Evolutionary conservation across 2,797 vertebrate genomes (phyloP), one percentile per base, ranked within the genome.

Genomic region (Hipposideros larvatus): DNA sequence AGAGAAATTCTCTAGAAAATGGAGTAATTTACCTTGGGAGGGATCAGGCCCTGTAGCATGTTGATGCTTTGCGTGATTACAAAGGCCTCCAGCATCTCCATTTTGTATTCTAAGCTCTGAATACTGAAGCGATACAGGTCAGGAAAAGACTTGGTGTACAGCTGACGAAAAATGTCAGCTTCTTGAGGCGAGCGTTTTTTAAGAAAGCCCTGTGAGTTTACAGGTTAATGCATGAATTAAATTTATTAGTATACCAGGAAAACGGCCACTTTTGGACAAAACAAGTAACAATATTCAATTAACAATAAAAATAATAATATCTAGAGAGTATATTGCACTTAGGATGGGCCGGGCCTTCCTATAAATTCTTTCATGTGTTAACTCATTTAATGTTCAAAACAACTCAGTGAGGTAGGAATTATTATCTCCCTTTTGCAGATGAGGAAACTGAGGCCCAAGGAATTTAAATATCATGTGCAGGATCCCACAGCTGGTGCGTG

Each of bases 41-140:
- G 99, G 90, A 99, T 99, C 96, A 99, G 99, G 28, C 99, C 99
- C 95, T 99, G 99, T 24, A 99, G 98, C 99, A 99, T 99, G 97
- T 99, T 99, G 97, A 99, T 99, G 97, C 99, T 99, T 97, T 99
- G 99, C 98, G 98, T 99, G 97, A 99, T 99, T 88, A 99, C 99
- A 97, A 99, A 99, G 91, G 99, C 99, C 97, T 99, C 99, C 19
- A 99, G 61, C 98, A 99, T 98, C 92, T 99, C 99, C 97, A 99
- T 99, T 98, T 99, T 99, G 94, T 98, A 98, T 75, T 99, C 99
- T 65, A 99, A 97, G 61, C 98, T 99, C 97, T 99, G 99, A 82
- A 99, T 43, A 51, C 99, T 99, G 98, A 99, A 99, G 93, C 90
- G 97, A 71, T 99, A 99, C 66, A 99, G 98, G n/a, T 99, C 99